Percentiles rank a stretch among this genome's conserved stretches.
These are phyloP conservation scores for Athripsodes cinereus DNA, from an alignment of 2,888 invertebrate species.

Conservation along the genomic window DNA sequence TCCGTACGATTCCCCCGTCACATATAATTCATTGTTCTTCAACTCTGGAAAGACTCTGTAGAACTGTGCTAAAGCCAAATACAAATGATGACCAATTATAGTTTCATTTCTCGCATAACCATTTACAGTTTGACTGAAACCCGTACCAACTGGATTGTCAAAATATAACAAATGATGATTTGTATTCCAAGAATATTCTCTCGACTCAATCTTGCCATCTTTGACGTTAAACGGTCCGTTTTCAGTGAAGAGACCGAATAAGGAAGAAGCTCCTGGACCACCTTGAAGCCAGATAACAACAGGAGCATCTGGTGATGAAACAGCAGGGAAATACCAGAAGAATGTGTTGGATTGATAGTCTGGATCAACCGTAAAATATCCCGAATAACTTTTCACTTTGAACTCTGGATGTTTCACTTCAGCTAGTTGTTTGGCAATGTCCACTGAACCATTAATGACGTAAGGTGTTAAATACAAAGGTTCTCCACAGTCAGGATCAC, in stretches of 20 bases:
- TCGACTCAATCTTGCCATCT: slow-evolving; percentile 31
- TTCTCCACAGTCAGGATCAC: slow-evolving; percentile 40
- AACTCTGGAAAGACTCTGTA: slow-evolving; percentile 76
- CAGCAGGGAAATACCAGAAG: slow-evolving; percentile 87
- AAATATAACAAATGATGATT: slow-evolving; percentile 80
- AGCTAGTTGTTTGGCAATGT: slow-evolving; percentile 54
- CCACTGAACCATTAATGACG: slow-evolving; percentile 63
- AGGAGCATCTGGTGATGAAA: slow-evolving; percentile 52
- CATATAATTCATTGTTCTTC: slow-evolving; percentile 70
- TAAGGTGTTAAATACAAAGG: slow-evolving; percentile 73
- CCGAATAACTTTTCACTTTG: slow-evolving; percentile 64
- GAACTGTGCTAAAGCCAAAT: slow-evolving; percentile 72
- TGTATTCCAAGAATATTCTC: slow-evolving; percentile 74
- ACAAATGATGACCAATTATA: slow-evolving; percentile 74
- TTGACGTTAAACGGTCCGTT: slow-evolving; percentile 69
- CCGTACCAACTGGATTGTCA: slow-evolving; percentile 90
- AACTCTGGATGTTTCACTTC: slow-evolving; percentile 54
- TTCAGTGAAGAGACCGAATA: slow-evolving; percentile 77
- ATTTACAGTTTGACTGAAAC: slow-evolving; percentile 81
- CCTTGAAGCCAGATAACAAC: slow-evolving; percentile 82
- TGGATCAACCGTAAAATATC: slow-evolving; percentile 79
- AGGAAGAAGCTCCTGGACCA: slow-evolving; percentile 75
- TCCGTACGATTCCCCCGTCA: slow-evolving; percentile 86
- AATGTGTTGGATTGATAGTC: slow-evolving; percentile 70
- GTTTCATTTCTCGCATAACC: slow-evolving; percentile 77